Evolutionary conservation across 2,113 vertebrate genomes (phyloP).

Genomic region (Phaetusa simplex): DNA sequence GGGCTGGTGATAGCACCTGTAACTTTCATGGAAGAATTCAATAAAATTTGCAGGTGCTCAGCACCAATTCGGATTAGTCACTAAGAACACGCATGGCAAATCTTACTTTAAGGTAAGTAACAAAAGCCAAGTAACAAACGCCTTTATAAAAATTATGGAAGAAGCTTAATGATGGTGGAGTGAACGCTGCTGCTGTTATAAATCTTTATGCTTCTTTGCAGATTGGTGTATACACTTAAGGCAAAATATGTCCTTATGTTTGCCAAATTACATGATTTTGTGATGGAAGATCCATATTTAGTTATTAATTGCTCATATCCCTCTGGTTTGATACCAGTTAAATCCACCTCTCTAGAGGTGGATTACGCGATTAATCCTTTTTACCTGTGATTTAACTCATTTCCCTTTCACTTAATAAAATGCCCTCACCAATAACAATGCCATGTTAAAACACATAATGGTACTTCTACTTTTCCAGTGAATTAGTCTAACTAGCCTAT

Average conservation of each 20-base stretch:
- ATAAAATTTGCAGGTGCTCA: not conserved
- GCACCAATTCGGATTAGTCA: not conserved
- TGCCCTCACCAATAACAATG: not conserved
- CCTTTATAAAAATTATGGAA: not conserved
- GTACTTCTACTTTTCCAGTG: constrained; percentile 24
- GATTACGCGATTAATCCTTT: not conserved
- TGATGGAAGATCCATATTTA: not conserved
- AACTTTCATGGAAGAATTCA: not conserved
- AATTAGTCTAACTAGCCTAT: constrained; percentile 45
- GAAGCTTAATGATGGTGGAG: not conserved
- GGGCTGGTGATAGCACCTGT: not conserved
- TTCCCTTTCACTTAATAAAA: not conserved
- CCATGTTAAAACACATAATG: constrained; percentile 8
- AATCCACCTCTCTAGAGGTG: not conserved
- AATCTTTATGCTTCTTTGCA: not conserved
- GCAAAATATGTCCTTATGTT: not conserved
- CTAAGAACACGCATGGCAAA: not conserved
- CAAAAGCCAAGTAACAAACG: not conserved
- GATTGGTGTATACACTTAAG: not conserved
- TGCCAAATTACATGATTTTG: not conserved
- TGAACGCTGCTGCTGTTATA: not conserved
- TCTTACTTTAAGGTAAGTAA: not conserved
- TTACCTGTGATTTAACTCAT: not conserved
- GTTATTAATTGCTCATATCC: not conserved
- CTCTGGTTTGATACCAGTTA: not conserved